These are phyloP conservation scores for Eupsilia transversa DNA, from an alignment of 2,888 invertebrate genomes.

Conservation along the genomic window DNA sequence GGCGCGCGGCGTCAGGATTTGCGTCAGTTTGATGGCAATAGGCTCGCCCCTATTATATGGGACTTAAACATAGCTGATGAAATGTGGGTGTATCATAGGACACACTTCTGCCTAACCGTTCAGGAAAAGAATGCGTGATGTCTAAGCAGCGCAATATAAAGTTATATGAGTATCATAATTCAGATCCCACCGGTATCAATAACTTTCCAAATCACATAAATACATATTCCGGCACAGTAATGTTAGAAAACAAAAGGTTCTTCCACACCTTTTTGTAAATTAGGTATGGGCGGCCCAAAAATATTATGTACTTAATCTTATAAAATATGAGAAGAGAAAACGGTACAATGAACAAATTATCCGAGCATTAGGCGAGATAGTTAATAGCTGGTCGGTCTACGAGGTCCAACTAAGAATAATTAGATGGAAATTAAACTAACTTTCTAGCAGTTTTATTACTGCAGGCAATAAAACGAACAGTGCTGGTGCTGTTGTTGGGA, in stretches of 20 bases:
- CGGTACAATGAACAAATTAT: slow-evolving; percentile 34
- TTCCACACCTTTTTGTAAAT: slow-evolving; percentile 12
- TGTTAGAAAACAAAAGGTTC: slow-evolving; percentile 22
- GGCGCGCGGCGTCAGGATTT: too few relatives aligned
- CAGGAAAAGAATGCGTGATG: not conserved
- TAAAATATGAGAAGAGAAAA: slow-evolving; percentile 26
- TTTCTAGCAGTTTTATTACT: slow-evolving; percentile 49
- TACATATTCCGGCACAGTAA: slow-evolving; percentile 17
- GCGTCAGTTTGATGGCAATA: too few relatives aligned
- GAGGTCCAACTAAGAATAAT: slow-evolving; percentile 46
- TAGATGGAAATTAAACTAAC: slow-evolving; percentile 48
- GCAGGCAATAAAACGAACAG: slow-evolving; percentile 42
- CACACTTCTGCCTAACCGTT: not conserved
- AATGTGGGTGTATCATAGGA: not conserved
- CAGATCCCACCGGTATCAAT: not conserved
- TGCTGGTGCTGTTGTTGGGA: slow-evolving; percentile 9
- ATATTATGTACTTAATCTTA: slow-evolving; percentile 3
- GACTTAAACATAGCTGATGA: not conserved
- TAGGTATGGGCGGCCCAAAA: not conserved
- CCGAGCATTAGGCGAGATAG: slow-evolving; percentile 17
- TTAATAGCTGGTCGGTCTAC: slow-evolving; percentile 34
- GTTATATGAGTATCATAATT: slow-evolving; percentile 22
- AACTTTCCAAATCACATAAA: slow-evolving; percentile 25
- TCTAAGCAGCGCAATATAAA: not conserved
- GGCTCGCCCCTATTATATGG: not conserved